These are phyloP conservation scores for Setipinna tenuifilis DNA, from an alignment of 2,797 vertebrate species.

Conservation along the genomic window DNA sequence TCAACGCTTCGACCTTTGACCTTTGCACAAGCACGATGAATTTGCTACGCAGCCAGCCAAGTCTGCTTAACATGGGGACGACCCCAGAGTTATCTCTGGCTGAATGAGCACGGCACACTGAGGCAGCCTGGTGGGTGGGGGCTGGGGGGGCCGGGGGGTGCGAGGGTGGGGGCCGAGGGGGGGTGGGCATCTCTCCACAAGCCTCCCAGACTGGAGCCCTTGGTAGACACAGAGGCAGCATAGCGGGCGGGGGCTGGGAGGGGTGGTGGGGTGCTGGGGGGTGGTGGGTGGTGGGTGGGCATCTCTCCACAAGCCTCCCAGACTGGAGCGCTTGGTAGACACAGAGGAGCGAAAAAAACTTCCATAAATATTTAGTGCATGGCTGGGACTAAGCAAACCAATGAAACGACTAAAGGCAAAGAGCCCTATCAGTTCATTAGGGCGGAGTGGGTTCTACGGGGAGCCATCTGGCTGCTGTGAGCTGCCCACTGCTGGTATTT, in stretches of 20 bases:
- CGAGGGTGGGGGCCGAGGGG: too few relatives aligned
- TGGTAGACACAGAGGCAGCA: too few relatives aligned
- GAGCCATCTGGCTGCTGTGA: background rate
- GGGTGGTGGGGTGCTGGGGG: too few relatives aligned
- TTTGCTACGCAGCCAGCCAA: background rate
- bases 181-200: too few relatives aligned
- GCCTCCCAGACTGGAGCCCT: too few relatives aligned
- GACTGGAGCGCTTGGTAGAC: background rate
- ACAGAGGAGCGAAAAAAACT: background rate
- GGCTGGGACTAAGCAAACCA: background rate
- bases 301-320: too few relatives aligned
- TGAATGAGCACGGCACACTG: background rate
- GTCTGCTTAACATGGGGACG: background rate
- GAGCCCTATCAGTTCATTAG: constrained; percentile 5
- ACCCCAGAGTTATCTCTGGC: background rate
- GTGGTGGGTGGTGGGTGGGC: too few relatives aligned
- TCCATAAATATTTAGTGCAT: background rate
- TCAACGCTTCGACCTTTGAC: background rate
- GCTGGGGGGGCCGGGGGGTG: too few relatives aligned
- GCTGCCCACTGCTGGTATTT: background rate
- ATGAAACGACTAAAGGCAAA: background rate
- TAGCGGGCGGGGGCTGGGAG: too few relatives aligned
- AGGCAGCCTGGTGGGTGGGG: background rate
- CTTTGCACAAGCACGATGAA: background rate
- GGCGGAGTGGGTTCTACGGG: background rate